Base-by-base conservation (phyloP, 2,888 invertebrate genomes). In the Ennomos fuscantarius region DNA sequence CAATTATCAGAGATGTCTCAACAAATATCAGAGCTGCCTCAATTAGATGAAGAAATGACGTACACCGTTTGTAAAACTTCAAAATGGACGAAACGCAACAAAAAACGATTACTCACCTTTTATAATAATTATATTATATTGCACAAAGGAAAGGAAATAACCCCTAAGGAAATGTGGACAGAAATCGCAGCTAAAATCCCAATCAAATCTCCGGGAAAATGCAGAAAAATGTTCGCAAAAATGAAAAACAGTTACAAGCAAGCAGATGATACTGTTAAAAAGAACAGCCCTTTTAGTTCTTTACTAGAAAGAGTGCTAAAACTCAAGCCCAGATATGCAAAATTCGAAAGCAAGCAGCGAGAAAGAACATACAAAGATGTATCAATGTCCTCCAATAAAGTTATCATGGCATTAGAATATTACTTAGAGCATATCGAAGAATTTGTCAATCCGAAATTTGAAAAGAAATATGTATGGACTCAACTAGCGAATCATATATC, bases 391-490 rank as follows among this genome's bases (percentile, higher is more conserved):
- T 68, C 79, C 2, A 72, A 74, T 0, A 89, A 87, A 72, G 83
- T 89, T 0, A 66, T 72, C 1, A 72, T 77, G 47, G 87, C 86
- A 0, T 69, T 91, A 31, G 68, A 78, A 15, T 89, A 89, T 52
- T 90, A 91, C 43, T 66, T 87, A 33, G 75, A 84, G 44, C 82
- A 89, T 59, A 70, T 89, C 0, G 87, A 89, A 50, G 89, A 89
- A 41, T 92, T 90, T 50, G 61, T 79, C 0, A 87, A 82, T 56
- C 89, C 91, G 0, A 84, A 80, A 62, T 89, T 79, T 37, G 87
- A 89, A 37, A 87, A 86, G 63, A 86, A 86, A 70, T 85, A 82
- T 55, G 65, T 88, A 0, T 92, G 90, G 91, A 79, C 78, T 0
- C 86, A 89, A 54, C 53, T 92, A 8, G 86, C 88, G 0, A 81